Conservation (phyloP, 2,888 invertebrate genomes). For the Andrena flavipes region DNA sequence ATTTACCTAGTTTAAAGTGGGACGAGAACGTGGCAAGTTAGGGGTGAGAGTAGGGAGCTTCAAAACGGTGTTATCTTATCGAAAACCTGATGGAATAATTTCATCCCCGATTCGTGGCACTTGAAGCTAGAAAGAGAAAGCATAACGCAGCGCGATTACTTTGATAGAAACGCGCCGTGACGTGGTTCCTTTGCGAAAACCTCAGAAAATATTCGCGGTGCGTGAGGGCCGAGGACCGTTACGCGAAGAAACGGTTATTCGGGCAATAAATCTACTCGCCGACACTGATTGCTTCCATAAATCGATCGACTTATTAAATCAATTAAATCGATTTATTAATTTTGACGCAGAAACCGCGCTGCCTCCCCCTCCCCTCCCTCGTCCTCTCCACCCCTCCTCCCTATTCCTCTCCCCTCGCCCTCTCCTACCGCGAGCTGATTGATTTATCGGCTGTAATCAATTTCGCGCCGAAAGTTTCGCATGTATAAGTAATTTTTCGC, state of each 20-base stretch:
- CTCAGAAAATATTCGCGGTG: conserved; percentile 25
- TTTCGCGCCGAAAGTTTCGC: conserved; percentile 71
- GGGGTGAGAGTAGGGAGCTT: not conserved
- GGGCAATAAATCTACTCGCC: conserved; percentile 46
- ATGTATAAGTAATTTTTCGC: conserved; percentile 71
- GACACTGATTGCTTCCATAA: conserved; percentile 71
- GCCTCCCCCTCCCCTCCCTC: conserved; percentile 22
- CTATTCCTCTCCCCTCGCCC: not conserved
- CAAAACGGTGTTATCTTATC: not conserved
- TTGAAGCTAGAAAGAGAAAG: not conserved
- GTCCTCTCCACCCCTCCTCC: not conserved
- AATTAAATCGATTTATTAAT: conserved; percentile 71
- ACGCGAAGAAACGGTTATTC: conserved; percentile 56
- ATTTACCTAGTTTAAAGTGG: not conserved
- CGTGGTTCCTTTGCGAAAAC: conserved; percentile 23
- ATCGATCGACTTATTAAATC: conserved; percentile 72
- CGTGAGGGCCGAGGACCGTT: conserved; percentile 54
- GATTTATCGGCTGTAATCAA: conserved; percentile 71
- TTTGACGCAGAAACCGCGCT: conserved; percentile 64
- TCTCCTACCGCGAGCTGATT: conserved; percentile 55
- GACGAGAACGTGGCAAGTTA: not conserved
- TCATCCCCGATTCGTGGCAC: too few species aligned
- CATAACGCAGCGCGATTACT: not conserved
- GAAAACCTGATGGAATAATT: too few species aligned
- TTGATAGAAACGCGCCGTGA: not conserved